Evolutionary conservation across 2,888 invertebrate genomes (phyloP).

Genomic region (Globia sparganii): DNA sequence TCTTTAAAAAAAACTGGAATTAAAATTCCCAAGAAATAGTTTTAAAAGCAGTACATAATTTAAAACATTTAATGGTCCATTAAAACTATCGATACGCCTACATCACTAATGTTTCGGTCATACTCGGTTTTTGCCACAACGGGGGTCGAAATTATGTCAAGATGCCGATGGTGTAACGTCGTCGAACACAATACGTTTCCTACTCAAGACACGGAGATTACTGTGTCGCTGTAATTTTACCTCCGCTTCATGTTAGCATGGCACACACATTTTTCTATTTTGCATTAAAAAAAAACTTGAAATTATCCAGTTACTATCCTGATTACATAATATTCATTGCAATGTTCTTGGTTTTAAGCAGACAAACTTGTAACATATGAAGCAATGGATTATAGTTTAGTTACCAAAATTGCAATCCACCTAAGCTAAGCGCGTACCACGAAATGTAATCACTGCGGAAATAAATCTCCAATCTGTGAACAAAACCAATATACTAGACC

Average conservation of each 20-base stretch:
- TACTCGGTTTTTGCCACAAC: slow-evolving; percentile 74
- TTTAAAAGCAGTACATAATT: background rate
- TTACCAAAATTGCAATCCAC: too few relatives aligned
- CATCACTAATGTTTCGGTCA: slow-evolving; percentile 74
- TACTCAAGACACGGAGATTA: slow-evolving; percentile 42
- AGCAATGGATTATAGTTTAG: background rate
- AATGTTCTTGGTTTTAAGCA: background rate
- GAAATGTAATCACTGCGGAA: too few relatives aligned
- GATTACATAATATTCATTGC: background rate
- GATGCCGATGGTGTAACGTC: slow-evolving; percentile 74
- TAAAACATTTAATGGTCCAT: slow-evolving; percentile 35
- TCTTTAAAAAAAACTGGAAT: background rate
- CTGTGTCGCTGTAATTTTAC: slow-evolving; percentile 35
- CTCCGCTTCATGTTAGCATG: background rate
- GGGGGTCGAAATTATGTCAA: slow-evolving; percentile 78
- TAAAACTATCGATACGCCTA: slow-evolving; percentile 63
- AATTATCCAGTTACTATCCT: background rate
- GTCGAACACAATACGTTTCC: slow-evolving; percentile 63
- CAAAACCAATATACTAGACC: too few relatives aligned
- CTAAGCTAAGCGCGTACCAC: too few relatives aligned
- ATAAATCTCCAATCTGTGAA: too few relatives aligned
- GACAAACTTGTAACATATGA: background rate
- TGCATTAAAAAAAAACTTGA: background rate
- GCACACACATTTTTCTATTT: background rate
- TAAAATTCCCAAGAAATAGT: background rate